Evolutionary conservation across 2,888 invertebrate species (phyloP).

Genomic region (Acronicta leporina): DNA sequence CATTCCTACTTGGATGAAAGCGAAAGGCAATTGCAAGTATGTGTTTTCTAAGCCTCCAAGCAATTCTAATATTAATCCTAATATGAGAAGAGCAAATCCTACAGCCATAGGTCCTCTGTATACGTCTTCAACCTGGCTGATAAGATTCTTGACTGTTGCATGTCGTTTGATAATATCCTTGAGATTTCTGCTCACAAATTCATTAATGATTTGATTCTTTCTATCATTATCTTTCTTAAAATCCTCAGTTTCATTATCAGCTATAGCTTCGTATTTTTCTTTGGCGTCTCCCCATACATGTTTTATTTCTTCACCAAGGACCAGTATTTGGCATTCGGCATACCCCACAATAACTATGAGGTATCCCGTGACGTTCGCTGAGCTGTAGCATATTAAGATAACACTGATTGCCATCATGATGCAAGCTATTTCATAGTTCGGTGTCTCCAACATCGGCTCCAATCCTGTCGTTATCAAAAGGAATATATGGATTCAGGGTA

Average conservation of each 20-base stretch:
- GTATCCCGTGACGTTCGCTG: conserved; percentile 44
- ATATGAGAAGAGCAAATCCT: conserved; percentile 59
- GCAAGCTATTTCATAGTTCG: conserved; percentile 46
- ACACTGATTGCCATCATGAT: conserved; percentile 9
- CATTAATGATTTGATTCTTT: conserved; percentile 23
- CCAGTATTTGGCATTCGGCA: conserved; percentile 43
- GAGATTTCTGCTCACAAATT: conserved; percentile 46
- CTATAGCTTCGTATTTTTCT: conserved; percentile 11
- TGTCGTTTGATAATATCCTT: conserved; percentile 58
- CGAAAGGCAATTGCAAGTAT: conserved; percentile 64
- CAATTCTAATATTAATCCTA: conserved; percentile 59
- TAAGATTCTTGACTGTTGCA: conserved; percentile 50
- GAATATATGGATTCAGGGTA: too few species aligned
- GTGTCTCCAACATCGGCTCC: conserved; percentile 49
- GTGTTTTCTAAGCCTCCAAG: conserved; percentile 69
- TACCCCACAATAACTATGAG: conserved; percentile 45
- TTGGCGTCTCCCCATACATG: conserved; percentile 51
- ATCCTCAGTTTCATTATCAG: conserved; percentile 1
- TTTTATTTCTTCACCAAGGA: conserved; percentile 34
- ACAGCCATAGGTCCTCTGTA: conserved; percentile 60
- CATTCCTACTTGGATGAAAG: conserved; percentile 62
- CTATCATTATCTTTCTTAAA: neutral
- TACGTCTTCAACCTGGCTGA: conserved; percentile 55
- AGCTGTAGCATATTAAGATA: conserved; percentile 27
- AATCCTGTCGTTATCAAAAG: conserved; percentile 30